A percentile compares a stretch with the other conserved stretches of the same genome.
phyloP scores from a whole-genome alignment of 2,888 invertebrate genomes.

The Nasonovia ribisnigri region DNA sequence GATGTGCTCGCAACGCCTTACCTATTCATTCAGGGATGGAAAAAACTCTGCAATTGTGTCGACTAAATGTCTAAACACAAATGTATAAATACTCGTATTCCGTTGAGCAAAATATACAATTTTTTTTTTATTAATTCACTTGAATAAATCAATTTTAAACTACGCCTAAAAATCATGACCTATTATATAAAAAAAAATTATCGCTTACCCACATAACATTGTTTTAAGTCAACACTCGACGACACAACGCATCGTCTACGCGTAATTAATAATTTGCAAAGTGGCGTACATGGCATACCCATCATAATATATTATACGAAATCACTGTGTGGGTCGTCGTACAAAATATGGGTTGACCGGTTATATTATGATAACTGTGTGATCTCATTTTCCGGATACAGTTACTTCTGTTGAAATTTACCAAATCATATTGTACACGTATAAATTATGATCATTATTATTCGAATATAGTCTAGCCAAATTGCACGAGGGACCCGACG shows the following conservation, averaged over 20 bases:
- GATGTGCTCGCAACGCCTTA: background rate
- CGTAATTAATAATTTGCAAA: background rate
- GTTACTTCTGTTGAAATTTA: background rate
- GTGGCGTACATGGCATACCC: background rate
- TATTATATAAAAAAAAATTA: background rate
- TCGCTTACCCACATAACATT: background rate
- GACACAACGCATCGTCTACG: background rate
- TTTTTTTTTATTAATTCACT: background rate
- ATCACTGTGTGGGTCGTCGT: background rate
- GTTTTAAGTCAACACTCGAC: background rate
- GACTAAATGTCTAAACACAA: no score
- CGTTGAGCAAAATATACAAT: background rate
- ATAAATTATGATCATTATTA: background rate
- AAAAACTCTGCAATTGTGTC: no score
- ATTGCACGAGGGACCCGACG: background rate
- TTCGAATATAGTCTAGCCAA: background rate
- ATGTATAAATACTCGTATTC: background rate
- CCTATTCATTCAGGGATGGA: background rate
- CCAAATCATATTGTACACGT: background rate
- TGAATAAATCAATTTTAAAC: background rate
- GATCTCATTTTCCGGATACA: background rate
- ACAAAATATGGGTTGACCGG: background rate
- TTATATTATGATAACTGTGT: background rate
- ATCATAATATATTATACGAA: background rate
- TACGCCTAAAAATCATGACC: background rate